Base-by-base conservation (phyloP, 2,797 vertebrate genomes). In the Erethizon dorsatum region DNA sequence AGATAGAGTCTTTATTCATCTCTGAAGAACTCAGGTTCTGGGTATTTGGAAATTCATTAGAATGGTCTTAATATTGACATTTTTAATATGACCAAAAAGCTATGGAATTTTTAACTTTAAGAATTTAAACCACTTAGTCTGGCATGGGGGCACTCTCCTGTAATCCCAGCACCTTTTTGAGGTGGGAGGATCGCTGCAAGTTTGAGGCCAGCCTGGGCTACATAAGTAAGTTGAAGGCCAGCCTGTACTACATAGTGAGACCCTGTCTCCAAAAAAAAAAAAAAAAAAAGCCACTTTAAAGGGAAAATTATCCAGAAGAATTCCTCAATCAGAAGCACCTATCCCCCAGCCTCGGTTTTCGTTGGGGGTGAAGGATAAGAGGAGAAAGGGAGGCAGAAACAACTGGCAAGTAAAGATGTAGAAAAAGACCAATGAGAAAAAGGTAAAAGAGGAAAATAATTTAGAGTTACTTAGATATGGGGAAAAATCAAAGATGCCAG, bases 41-140 rank as follows among this genome's bases (percentile, higher is more conserved):
- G 26, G 83, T 45, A 33, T 67, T 92, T 84, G 88, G 56, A 94
- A 31, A 94, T 65, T n/a, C 37, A 13, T 88, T 77, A 37, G 1
- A 56, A 4, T 61, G 28, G 4, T 50, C 17, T 92, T 61, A 90
- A 90, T 82, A 80, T 65, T 82, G 65, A 88, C 13, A 71, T 82
- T 95, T 84, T 83, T 54, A 47, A 3, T 59, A 71, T 33, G 24
- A 33, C 28, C 77, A 91, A 50, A 31, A 41, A 71, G 41, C 33
- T 65, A 14, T 14, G 33, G 33, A 61, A 75, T 28, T 63, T 95
- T 78, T 37, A 92, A 50, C 56, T 91, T 86, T 91, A 73, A 91
- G 80, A 88, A 57, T 73, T 52, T 26, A 78, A 84, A 61, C 41
- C 69, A 47, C 13, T 95, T 67, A 13, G 6, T 69, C 33, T 37